Conservation (phyloP, 2,888 invertebrate genomes). For the Agriopis leucophaearia region DNA sequence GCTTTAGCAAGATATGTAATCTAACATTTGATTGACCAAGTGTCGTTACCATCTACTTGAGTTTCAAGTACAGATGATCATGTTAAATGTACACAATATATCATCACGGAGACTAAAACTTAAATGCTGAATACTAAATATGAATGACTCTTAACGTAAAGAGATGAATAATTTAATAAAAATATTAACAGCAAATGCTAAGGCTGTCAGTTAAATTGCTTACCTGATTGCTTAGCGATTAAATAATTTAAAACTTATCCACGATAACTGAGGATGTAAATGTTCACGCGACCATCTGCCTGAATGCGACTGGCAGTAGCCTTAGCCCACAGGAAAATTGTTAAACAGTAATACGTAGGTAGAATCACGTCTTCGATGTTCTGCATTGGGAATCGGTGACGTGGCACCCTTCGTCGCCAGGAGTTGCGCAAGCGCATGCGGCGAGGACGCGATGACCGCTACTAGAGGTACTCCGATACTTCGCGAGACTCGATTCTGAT, state of each 20-base stretch:
- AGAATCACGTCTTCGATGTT: conserved; percentile 68
- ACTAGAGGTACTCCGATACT: conserved; percentile 31
- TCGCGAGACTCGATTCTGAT: conserved; percentile 55
- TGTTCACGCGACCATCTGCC: conserved; percentile 48
- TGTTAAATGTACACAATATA: conserved; percentile 20
- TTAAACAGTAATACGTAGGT: conserved; percentile 72
- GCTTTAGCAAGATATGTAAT: conserved; percentile 25
- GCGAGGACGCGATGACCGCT: conserved; percentile 70
- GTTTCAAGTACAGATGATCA: conserved; percentile 23
- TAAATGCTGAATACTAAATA: conserved; percentile 14
- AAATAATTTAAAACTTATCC: conserved; percentile 36
- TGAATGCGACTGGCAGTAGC: conserved; percentile 46
- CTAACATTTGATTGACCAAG: conserved; percentile 39
- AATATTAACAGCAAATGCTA: conserved; percentile 36
- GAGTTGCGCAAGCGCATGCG: conserved; percentile 67
- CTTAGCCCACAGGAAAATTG: conserved; percentile 71
- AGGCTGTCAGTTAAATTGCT: conserved; percentile 37
- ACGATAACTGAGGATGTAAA: conserved; percentile 41
- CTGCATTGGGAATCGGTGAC: conserved; percentile 66
- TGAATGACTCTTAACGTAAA: conserved; percentile 24
- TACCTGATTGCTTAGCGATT: conserved; percentile 32
- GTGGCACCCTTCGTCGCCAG: conserved; percentile 61
- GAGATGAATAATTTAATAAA: conserved; percentile 21
- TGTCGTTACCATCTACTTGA: conserved; percentile 34
- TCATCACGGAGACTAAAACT: conserved; percentile 21